phyloP scores from a whole-genome alignment of 2,888 invertebrate genomes.

The Torymus texanus region DNA sequence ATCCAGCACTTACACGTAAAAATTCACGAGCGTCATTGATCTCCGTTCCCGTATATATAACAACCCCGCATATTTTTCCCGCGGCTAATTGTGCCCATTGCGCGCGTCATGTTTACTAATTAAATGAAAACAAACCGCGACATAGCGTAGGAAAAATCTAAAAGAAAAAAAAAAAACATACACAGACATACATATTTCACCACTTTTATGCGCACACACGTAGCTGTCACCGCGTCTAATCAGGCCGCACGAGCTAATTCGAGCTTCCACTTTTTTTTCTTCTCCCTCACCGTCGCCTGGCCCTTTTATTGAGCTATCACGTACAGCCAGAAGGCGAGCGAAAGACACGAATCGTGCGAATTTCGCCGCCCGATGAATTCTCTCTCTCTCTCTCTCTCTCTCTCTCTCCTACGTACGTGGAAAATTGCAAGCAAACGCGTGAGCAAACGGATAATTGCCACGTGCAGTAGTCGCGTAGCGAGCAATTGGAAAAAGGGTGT shows the following conservation, averaged over 20 bases:
- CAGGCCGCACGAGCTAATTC: neutral
- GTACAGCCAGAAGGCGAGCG: neutral
- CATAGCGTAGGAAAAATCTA: neutral
- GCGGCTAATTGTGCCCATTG: slow-evolving; percentile 35
- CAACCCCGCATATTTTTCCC: slow-evolving; percentile 2
- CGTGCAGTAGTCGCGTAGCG: no score
- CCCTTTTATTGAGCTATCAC: slow-evolving; percentile 53
- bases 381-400: neutral
- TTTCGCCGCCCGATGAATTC: slow-evolving; percentile 19
- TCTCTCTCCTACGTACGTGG: neutral
- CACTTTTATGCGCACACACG: neutral
- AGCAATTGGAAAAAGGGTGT: slow-evolving; percentile 22
- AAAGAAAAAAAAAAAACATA: slow-evolving; percentile 7
- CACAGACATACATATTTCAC: neutral
- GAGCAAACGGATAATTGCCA: slow-evolving; percentile 17
- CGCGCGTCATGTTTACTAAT: slow-evolving; percentile 47
- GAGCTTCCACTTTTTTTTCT: neutral
- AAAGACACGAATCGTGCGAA: slow-evolving; percentile 21
- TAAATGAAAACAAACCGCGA: slow-evolving; percentile 25
- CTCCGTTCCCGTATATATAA: neutral
- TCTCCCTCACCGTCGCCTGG: neutral
- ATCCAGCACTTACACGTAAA: neutral
- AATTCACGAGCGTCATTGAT: neutral
- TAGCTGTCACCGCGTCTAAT: neutral
- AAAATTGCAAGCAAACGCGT: slow-evolving; percentile 28